These are phyloP conservation scores for Gymnosoma rotundatum DNA, from an alignment of 2,888 invertebrate species.

Conservation along the genomic window DNA sequence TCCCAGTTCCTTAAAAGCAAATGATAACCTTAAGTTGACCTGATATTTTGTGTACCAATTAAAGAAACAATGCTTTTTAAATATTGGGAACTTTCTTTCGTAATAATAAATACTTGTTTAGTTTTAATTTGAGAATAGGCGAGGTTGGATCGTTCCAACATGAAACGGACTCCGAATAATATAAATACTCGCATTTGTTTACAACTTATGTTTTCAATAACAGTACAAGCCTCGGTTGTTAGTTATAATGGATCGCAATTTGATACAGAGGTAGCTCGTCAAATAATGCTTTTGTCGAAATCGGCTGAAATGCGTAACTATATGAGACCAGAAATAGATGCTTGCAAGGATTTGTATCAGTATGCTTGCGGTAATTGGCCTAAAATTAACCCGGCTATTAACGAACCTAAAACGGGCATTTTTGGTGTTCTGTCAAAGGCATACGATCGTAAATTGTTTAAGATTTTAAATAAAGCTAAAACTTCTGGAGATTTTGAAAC, in stretches of 20 bases:
- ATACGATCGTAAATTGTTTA: slow-evolving; percentile 75
- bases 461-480: slow-evolving; percentile 72
- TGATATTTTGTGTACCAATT: slow-evolving; percentile 25
- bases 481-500: slow-evolving; percentile 73
- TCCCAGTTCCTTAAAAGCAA: slow-evolving; percentile 20
- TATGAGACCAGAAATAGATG: slow-evolving; percentile 72
- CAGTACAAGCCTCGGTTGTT: not conserved
- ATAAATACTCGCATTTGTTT: slow-evolving; percentile 3
- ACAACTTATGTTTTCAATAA: not conserved
- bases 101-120: slow-evolving; percentile 37
- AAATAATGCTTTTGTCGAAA: slow-evolving; percentile 77
- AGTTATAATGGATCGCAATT: slow-evolving; percentile 71
- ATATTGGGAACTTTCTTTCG: slow-evolving; percentile 38
- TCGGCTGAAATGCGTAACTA: slow-evolving; percentile 77
- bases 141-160: slow-evolving; percentile 13
- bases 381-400: slow-evolving; percentile 73
- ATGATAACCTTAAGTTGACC: slow-evolving; percentile 63
- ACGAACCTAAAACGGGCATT: slow-evolving; percentile 69
- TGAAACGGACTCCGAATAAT: not conserved
- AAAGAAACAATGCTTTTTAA: slow-evolving; percentile 19
- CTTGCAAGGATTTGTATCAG: slow-evolving; percentile 78
- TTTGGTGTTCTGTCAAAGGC: slow-evolving; percentile 72
- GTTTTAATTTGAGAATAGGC: slow-evolving; percentile 32
- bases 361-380: slow-evolving; percentile 79
- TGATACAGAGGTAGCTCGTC: slow-evolving; percentile 72